phyloP scores from a whole-genome alignment of 2,113 vertebrate genomes.

The Rattus rattus region DNA sequence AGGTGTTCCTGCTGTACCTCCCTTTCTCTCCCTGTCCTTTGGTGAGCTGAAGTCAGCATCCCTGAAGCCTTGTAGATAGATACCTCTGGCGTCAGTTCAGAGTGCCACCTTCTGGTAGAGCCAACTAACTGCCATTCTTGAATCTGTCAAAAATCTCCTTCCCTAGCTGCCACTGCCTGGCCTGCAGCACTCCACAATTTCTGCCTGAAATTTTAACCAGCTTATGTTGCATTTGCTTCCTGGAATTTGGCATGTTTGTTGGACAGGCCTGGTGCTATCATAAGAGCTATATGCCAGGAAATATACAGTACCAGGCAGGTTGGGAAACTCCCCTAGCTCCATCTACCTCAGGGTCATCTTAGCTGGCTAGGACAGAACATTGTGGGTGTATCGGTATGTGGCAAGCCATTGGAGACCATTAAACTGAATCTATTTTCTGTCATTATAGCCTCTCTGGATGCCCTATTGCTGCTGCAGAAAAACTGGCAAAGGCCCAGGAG shows the following conservation, averaged over 20 bases:
- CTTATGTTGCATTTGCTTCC: accelerated
- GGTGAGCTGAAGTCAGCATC: conserved; percentile 34
- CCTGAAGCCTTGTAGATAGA: conserved; percentile 51
- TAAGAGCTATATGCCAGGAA: neutral
- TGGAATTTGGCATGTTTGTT: neutral
- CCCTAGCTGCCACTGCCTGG: neutral
- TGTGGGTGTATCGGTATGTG: conserved; percentile 68
- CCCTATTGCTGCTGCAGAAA: conserved; percentile 98
- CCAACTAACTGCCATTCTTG: conserved; percentile 46
- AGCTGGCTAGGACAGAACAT: conserved; percentile 67
- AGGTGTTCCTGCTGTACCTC: neutral
- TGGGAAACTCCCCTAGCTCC: conserved; percentile 59
- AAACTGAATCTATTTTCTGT: conserved; percentile 84
- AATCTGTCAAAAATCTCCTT: conserved; percentile 23
- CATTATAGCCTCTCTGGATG: conserved; percentile 97
- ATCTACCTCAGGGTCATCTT: conserved; percentile 60
- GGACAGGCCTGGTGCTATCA: accelerated
- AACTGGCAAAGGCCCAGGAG: conserved; percentile 98
- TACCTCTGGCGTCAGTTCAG: conserved; percentile 59
- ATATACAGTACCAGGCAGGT: neutral
- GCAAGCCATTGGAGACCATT: conserved; percentile 74
- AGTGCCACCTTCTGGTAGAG: conserved; percentile 76
- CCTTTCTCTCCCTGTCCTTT: conserved; percentile 39
- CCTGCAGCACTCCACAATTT: neutral
- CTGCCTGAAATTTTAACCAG: neutral